Evolutionary conservation across 37 sponge, comb jelly and placozoan species (phyloP).

Genomic region (Eunapius fragilis): DNA sequence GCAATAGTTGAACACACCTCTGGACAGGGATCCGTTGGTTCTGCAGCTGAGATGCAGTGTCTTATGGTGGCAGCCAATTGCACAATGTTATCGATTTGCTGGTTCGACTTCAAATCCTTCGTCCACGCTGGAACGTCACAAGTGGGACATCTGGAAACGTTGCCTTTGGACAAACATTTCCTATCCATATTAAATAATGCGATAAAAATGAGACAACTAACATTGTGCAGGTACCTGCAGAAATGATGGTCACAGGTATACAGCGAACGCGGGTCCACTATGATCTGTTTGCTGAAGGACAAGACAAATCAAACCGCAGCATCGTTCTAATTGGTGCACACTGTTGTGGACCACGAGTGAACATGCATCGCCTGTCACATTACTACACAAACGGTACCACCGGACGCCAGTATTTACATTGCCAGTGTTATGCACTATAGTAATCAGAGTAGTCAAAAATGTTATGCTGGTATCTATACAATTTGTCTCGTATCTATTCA

Average conservation of each 20-base stretch:
- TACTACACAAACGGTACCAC: too few species aligned
- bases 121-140: conserved; percentile 56
- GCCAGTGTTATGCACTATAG: too few species aligned
- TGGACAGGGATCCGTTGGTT: background rate
- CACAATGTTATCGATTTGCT: conserved; percentile 28
- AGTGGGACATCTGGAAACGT: conserved; percentile 24
- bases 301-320: too few species aligned
- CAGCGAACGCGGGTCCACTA: conserved; percentile 37
- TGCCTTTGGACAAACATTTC: background rate
- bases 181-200: background rate
- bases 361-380: too few species aligned
- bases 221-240: conserved; percentile 41
- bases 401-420: too few species aligned
- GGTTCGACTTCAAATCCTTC: conserved; percentile 39
- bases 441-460: too few species aligned
- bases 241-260: conserved; percentile 49
- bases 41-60: background rate
- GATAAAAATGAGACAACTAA: background rate
- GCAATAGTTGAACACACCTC: background rate
- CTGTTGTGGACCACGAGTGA: too few species aligned
- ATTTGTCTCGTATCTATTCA: too few species aligned
- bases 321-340: too few species aligned
- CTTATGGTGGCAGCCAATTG: background rate
- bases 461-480: too few species aligned
- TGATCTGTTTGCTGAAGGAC: background rate